Base-by-base conservation (phyloP, 2,113 vertebrate genomes). In the Nothoprocta pentlandii region DNA sequence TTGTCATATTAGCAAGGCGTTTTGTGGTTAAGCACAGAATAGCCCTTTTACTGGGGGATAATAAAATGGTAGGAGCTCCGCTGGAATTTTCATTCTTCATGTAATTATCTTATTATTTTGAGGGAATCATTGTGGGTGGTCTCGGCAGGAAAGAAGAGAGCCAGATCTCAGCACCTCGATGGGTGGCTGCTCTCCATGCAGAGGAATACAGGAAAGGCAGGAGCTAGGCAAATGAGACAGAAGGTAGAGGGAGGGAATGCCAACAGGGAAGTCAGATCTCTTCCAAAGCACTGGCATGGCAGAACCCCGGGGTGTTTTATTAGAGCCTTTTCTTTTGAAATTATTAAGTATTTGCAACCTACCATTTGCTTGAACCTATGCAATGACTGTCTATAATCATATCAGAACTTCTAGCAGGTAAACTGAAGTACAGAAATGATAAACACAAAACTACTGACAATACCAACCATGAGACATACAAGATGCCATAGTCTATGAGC, bases 1-100 rank as follows among this genome's bases (percentile, higher is more conserved):
- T 44, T 28, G n/a, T 36, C 36, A 56, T 21, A 9, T 15, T 12
- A 36, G 12, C 19, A 5, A 47, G 0, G 0, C 44, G 2, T 28
- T 59, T 32, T 0, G 2, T 12, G 15, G 9, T 41, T 78, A 64
- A 56, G 20, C 9, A 68, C 25, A 17, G 26, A 62, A 51, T 0
- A 2, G 12, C n/a, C 32, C 21, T 42, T 91, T 54, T 56, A 49
- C 49, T 62, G 71, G 17, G 20, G 5, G 6, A 34, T 17, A 30
- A 30, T 73, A 53, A 86, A 66, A 58, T 0, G 3, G 20, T n/a
- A 71, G 39, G 4, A 16, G 14, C 6, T 67, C 9, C 85, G 61
- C 19, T 46, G 86, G 30, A 54, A 58, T 75, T 77, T 78, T 80
- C 28, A 47, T 73, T 70, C 41, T 53, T 6, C 21, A 46, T 13